Evolutionary conservation across 2,797 vertebrate genomes (phyloP).

Genomic region (Heteromormyrus szaboi): DNA sequence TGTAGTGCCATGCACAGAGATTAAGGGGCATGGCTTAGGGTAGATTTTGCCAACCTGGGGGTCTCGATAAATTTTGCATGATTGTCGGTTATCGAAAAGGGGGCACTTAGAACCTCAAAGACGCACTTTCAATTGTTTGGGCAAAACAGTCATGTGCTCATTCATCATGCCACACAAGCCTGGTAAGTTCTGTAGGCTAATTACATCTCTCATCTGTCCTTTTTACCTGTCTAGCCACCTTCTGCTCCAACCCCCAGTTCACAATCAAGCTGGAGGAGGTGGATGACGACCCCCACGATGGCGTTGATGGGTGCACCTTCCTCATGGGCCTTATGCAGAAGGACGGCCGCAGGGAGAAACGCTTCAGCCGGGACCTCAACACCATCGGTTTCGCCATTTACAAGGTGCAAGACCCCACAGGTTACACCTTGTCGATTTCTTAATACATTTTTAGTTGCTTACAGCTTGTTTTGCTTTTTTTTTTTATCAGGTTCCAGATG

Average conservation of each 20-base stretch:
- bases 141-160: not conserved
- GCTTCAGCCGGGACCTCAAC: conserved; percentile 43
- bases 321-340: conserved; percentile 70
- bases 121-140: not conserved
- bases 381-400: conserved; percentile 65
- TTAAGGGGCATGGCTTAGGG: not conserved
- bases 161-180: not conserved
- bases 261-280: conserved; percentile 56
- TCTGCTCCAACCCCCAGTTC: conserved; percentile 69
- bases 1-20: not conserved
- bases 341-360: conserved; percentile 44
- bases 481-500: conserved; percentile 61
- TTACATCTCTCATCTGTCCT: not conserved
- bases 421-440: not conserved
- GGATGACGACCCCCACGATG: conserved; percentile 59
- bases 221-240: conserved; percentile 53
- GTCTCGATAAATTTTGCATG: not conserved
- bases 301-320: conserved; percentile 59
- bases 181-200: not conserved
- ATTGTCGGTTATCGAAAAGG: not conserved
- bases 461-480: not conserved
- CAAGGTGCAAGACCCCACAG: conserved; percentile 40
- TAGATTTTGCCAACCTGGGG: not conserved
- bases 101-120: not conserved
- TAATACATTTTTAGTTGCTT: conserved; percentile 10